Evolutionary conservation across 1,140 invertebrate species (phyloP), one percentile per base, ranked within the genome.

Genomic region (Drosophila bocki): DNA sequence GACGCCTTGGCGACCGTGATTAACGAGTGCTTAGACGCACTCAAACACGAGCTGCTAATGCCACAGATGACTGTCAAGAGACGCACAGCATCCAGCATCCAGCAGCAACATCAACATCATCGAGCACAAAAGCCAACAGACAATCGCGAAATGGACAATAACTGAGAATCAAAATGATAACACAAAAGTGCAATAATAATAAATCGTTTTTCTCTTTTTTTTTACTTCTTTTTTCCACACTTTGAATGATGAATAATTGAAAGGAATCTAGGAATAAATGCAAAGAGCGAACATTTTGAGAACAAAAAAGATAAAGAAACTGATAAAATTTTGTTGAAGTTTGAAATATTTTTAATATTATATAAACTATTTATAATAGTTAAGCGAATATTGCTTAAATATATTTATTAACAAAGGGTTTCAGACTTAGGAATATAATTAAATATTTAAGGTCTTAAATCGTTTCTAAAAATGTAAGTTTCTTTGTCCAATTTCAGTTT

Each of bases 21-120:
- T 85, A 86, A 78, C 82, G 68, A 85, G 82, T 78, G 74, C 74
- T 71, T 78, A 78, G 79, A 86, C 58, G 78, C 59, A 78, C 82
- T 86, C 75, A 86, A 78, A 86, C 82, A 85, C 82, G 82, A 83
- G 82, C 82, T 85, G 84, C 80, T 84, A 65, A 74, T 62, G 51
- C 50, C 60, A 51, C 75, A 83, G 67, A 57, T 74, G 59, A 7
- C 37, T 74, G 70, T 12, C 32, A 48, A 39, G 74, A 53, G 42
- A 19, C 54, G 47, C 61, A 17, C 41, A 51, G 19, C 62, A 48
- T 11, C 39, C 22, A 51, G 3, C 58, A 48, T 22, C 45, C 62
- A 75, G 8, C 41, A 56, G 35, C 51, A 57, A 15, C 63, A 50
- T 3, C 51, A 71, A 42, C 39, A 58, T 0, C 42, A 47, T 22